Evolutionary conservation across 2,113 vertebrate genomes (phyloP), one percentile per base, ranked within the genome.

Genomic region (Chloroceryle aenea): DNA sequence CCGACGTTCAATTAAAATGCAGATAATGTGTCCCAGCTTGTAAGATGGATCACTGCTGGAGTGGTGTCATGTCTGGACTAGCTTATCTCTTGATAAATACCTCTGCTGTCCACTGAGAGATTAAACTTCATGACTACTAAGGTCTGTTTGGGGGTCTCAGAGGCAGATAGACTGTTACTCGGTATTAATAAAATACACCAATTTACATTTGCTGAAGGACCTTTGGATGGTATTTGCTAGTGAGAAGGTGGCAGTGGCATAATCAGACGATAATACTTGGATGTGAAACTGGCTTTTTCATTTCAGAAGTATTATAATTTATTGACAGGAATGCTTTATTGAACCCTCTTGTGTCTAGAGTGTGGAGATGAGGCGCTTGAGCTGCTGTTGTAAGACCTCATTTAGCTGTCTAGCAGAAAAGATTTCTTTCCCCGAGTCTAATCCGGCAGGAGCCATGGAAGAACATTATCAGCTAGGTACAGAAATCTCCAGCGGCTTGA

Each of bases 391-490:
- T 87, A 96, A 98, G 97, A 97, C 97, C 97, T 98, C 96, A 56
- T 98, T 98, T 97, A 97, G 96, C 95, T 96, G 89, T 97, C 97
- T 97, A 97, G 97, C 79, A 93, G 96, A 71, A 71, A 96, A 98
- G 95, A 98, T 98, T 98, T 97, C 97, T 95, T 96, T 94, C 96
- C 85, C 90, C 13, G 88, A 87, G 96, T 97, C 95, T 98, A 98
- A 98, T 98, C 97, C 72, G 42, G 93, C 97, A 86, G 96, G 94
- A 98, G 97, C 96, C 97, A 76, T 87, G 93, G 96, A 97, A 94
- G 95, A 97, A 72, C 94, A 89, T 97, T 98, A 98, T 98, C 98
- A 95, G 97, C 92, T 38, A 91, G 93, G 93, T 96, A 93, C 97
- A 98, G 98, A 92, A 95, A 66, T 34, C 93, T 86, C 93, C 1